Evolutionary conservation across 2,797 vertebrate species (phyloP), one percentile per base, ranked within the genome.

Genomic region (Choloepus didactylus): DNA sequence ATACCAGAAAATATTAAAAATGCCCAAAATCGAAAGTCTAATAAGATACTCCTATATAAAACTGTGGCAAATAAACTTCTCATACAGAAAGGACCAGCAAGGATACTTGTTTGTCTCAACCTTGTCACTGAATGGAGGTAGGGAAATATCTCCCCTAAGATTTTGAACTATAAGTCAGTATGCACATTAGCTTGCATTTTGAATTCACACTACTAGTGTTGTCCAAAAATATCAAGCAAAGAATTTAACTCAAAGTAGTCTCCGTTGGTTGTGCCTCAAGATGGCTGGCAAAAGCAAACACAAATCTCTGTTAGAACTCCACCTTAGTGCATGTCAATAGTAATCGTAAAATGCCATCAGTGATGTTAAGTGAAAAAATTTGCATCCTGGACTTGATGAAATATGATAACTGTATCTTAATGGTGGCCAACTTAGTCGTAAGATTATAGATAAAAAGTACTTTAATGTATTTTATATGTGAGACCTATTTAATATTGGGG

Each of bases 371-470:
- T 60, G 6, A 60, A 72, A 72, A 56, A 29, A 29, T 69, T 75
- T 54, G 49, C 38, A 64, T 59, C 38, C 44, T 19, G 46, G n/a
- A 59, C 46, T 2, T 35, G 54, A 80, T 46, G n/a, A 77, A 59
- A 29, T n/a, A 54, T 12, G 25, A 54, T 27, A 54, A 59, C 75
- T 27, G 87, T 87, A 56, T 51, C 62, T 72, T 80, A 59, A 56
- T 38, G 44, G 27, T 25, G 29, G 59, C 35, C 70, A 66, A 67
- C 27, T 64, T 64, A n/a, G 14, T 23, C 8, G 54, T 94, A 41
- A 94, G 46, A 18, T 60, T 59, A 86, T 70, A 56, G 59, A 67
- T 44, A 10, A 89, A 93, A 96, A 92, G 19, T 44, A 51, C 66
- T 84, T 79, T 44, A 82, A 59, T 69, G 10, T 35, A 51, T 73